A percentile compares a stretch with the other conserved stretches of the same genome.
Evolutionary conservation across 1,140 invertebrate genomes (phyloP).

Genomic region (Brachionus asplanchnoidis): DNA sequence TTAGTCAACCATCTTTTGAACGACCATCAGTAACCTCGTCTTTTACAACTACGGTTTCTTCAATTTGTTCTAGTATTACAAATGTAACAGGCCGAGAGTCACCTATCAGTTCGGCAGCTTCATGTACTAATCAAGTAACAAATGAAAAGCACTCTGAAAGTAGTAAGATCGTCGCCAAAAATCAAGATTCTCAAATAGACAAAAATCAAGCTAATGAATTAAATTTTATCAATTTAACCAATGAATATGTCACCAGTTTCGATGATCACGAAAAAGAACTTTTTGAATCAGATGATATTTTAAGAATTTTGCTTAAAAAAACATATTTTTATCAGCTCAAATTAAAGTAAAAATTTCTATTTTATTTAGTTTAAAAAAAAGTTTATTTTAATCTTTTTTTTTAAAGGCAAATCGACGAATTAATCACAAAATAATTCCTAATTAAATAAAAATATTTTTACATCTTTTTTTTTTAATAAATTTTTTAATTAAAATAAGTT

Average conservation of each 20-base stretch:
- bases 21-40: background rate
- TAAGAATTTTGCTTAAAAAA: slow-evolving; percentile 34
- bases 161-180: background rate
- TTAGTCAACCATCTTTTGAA: background rate
- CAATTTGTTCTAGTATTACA: slow-evolving; percentile 15
- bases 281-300: background rate
- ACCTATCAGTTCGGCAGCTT: background rate
- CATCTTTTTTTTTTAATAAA: background rate
- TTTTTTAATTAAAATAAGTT: background rate
- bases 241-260: background rate
- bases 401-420: slow-evolving; percentile 9
- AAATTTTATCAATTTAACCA: background rate
- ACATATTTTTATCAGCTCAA: slow-evolving; percentile 15
- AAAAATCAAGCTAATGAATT: background rate
- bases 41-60: background rate
- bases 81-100: background rate
- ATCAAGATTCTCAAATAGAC: background rate
- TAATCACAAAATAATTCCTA: background rate
- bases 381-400: background rate
- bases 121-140: background rate
- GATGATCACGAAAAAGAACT: background rate
- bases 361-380: background rate
- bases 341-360: background rate
- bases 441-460: background rate
- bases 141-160: background rate